These are phyloP conservation scores for Carassius gibelio DNA, from an alignment of 2,113 vertebrate species.

Conservation along the genomic window DNA sequence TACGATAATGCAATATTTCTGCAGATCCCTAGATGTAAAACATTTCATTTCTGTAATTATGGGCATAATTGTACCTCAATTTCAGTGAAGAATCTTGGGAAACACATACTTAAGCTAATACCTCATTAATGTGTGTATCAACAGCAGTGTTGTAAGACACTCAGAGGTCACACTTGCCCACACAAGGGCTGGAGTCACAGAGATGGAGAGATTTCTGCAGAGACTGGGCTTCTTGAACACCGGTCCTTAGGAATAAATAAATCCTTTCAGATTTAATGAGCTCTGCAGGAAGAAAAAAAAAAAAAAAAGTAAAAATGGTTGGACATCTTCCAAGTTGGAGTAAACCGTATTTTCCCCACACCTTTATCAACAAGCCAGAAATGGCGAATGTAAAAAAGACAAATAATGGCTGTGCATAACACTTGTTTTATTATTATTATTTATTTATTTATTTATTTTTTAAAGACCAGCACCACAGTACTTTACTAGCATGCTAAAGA, in stretches of 20 bases:
- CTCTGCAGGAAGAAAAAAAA: neutral
- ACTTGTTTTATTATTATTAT: neutral
- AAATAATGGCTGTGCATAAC: neutral
- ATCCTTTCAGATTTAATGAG: conserved; percentile 44
- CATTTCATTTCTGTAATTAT: conserved; percentile 33
- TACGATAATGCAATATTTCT: neutral
- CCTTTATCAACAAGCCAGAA: neutral
- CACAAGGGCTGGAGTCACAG: neutral
- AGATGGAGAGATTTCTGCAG: conserved; percentile 18
- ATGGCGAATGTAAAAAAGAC: neutral
- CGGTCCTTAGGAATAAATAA: conserved; percentile 33
- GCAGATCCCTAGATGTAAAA: neutral
- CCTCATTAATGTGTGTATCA: conserved; percentile 17
- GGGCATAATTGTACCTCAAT: neutral
- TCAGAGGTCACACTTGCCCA: neutral
- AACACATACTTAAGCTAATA: conserved; percentile 26
- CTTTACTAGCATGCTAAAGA: neutral
- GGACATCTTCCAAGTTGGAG: conserved; percentile 15
- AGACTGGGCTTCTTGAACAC: conserved; percentile 1
- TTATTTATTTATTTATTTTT: neutral
- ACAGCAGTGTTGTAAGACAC: conserved; percentile 12
- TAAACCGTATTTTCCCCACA: conserved; percentile 24
- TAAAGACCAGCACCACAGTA: neutral
- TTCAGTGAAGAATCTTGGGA: neutral
- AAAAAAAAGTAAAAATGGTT: neutral